phyloP scores from a whole-genome alignment of 2,113 vertebrate genomes.

The Lutjanus erythropterus region DNA sequence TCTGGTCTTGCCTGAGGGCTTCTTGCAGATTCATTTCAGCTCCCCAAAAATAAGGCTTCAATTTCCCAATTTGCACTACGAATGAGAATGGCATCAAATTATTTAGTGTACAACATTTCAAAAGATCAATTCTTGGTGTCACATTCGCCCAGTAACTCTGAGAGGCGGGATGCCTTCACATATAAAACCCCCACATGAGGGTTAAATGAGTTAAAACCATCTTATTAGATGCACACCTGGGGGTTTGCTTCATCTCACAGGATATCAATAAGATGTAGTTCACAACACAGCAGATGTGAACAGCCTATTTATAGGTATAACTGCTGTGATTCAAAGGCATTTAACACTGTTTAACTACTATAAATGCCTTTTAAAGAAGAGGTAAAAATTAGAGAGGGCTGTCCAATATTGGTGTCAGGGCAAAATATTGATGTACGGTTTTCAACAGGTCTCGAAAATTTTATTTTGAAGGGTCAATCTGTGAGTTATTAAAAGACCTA shows the following conservation, averaged over 20 bases:
- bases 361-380: background rate
- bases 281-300: conserved; percentile 42
- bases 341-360: conserved; percentile 22
- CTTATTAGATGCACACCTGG: conserved; percentile 36
- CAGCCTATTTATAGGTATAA: conserved; percentile 34
- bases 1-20: conserved; percentile 21
- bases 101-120: conserved; percentile 21
- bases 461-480: too few relatives aligned
- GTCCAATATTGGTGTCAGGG: too few relatives aligned
- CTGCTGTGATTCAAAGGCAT: conserved; percentile 11
- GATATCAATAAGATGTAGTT: conserved; percentile 55
- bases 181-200: conserved; percentile 25
- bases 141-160: conserved; percentile 14
- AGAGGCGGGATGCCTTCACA: conserved; percentile 41
- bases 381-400: too few relatives aligned
- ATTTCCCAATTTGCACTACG: background rate
- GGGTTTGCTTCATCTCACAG: conserved; percentile 42
- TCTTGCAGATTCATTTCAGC: conserved; percentile 18
- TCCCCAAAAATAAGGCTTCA: background rate
- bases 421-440: too few relatives aligned
- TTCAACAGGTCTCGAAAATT: too few relatives aligned
- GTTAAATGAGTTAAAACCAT: conserved; percentile 56
- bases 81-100: conserved; percentile 6
- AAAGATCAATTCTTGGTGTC: conserved; percentile 48
- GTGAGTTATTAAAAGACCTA: too few relatives aligned